phyloP scores from a whole-genome alignment of 2,888 invertebrate genomes.

The Leptinotarsa tumamoca region DNA sequence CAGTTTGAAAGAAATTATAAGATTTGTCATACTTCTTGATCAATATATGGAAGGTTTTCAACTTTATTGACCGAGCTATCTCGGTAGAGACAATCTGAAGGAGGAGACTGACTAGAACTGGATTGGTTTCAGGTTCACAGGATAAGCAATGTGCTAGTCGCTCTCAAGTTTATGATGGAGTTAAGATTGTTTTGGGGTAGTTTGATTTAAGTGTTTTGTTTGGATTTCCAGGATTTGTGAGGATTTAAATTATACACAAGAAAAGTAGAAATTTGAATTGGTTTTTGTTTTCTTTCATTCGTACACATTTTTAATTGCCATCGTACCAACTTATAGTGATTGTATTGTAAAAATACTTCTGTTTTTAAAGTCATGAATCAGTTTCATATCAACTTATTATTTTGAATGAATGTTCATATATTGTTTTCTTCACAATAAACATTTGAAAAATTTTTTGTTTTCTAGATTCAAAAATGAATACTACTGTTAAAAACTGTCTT shows the following conservation, averaged over 20 bases:
- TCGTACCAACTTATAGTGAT: too few relatives aligned
- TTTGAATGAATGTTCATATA: neutral
- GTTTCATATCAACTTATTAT: neutral
- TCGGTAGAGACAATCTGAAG: conserved; percentile 1
- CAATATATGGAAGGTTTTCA: neutral
- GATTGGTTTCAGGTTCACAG: conserved; percentile 28
- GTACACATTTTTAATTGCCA: too few relatives aligned
- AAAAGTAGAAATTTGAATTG: neutral
- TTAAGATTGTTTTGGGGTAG: conserved; percentile 50
- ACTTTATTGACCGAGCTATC: neutral
- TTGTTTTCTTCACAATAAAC: too few relatives aligned
- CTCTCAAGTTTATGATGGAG: conserved; percentile 38
- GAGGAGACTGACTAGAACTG: conserved; percentile 7
- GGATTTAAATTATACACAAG: neutral
- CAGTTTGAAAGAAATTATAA: too few relatives aligned
- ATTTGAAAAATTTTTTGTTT: too few relatives aligned
- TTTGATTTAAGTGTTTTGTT: conserved; percentile 50
- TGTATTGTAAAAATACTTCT: neutral
- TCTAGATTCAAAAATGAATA: too few relatives aligned
- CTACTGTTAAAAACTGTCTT: too few relatives aligned
- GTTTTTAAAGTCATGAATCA: neutral
- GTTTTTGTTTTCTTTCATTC: neutral
- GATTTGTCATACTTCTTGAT: too few relatives aligned
- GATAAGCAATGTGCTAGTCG: conserved; percentile 30
- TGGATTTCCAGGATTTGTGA: conserved; percentile 1